phyloP scores from a whole-genome alignment of 2,888 invertebrate genomes.

The Drosophila greeni region DNA sequence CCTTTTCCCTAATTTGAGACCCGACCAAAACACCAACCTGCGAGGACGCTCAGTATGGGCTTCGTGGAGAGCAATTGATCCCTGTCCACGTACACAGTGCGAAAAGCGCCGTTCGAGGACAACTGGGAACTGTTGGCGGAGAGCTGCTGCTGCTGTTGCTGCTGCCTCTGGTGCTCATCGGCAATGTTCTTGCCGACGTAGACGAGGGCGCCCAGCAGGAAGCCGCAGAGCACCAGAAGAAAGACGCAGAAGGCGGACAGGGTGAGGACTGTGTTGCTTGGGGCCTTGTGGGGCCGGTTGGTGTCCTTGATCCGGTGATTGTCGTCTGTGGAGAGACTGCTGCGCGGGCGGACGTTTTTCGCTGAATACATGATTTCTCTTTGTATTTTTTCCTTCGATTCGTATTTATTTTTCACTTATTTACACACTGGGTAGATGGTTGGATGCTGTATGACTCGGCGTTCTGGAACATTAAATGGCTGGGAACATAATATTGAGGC shows the following conservation, averaged over 20 bases:
- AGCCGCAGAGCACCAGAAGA: slow-evolving; percentile 75
- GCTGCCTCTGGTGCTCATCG: slow-evolving; percentile 62
- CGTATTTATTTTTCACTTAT: slow-evolving; percentile 29
- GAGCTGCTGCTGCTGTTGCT: slow-evolving; percentile 36
- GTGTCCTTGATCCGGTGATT: slow-evolving; percentile 75
- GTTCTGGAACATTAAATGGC: slow-evolving; percentile 17
- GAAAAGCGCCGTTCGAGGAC: slow-evolving; percentile 47
- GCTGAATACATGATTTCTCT: slow-evolving; percentile 73
- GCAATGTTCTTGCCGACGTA: slow-evolving; percentile 77
- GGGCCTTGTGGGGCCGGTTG: slow-evolving; percentile 54
- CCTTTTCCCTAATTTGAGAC: neutral
- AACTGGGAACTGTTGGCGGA: slow-evolving; percentile 27
- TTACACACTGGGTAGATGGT: slow-evolving; percentile 22
- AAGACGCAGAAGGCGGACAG: slow-evolving; percentile 77
- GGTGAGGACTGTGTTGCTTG: slow-evolving; percentile 74
- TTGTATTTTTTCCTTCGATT: neutral
- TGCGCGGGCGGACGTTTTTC: slow-evolving; percentile 77
- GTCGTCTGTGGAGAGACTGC: slow-evolving; percentile 77
- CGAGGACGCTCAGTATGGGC: slow-evolving; percentile 58
- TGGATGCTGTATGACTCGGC: slow-evolving; percentile 13
- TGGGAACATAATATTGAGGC: slow-evolving; percentile 1
- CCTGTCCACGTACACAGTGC: slow-evolving; percentile 60
- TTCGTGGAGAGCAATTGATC: slow-evolving; percentile 68
- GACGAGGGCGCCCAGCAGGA: slow-evolving; percentile 76
- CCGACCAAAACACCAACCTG: slow-evolving; percentile 53